Base-by-base conservation (phyloP, 1,140 invertebrate species). In the Drosophila pandora region DNA sequence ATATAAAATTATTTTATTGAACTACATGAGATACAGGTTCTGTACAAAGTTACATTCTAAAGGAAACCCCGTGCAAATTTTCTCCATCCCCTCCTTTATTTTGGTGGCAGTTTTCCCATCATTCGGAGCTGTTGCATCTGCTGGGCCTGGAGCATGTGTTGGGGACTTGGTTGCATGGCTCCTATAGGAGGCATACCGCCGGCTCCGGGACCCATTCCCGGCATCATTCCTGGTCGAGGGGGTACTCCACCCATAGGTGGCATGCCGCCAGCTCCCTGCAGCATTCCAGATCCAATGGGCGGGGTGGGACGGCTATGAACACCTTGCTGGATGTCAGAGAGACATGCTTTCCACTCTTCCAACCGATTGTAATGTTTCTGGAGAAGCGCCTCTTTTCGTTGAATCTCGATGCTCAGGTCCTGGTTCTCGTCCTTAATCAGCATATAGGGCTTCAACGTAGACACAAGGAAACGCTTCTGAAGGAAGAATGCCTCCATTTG, bases 401-500 rank as follows among this genome's bases (percentile, higher is more conserved):
- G 93, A 17, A 98, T 93, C 91, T 99, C 97, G 43, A 94, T 92
- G 79, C 95, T 95, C 12, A 98, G 92, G 85, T 98, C 97, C 63
- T 94, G 94, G 77, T 97, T 97, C 89, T 98, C 97, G 92, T 99
- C 97, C 92, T 97, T 97, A 1, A 98, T 94, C 61, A 98, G 94
- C 76, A 98, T 94, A 92, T 98, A 97, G 0, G 97, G 97, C 91
- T 98, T 98, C 53, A 98, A 93, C 0, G 96, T 96, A 2, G 97
- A 98, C 2, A 99, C 92, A 0, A 98, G 92, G 88, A 98, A 96
- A 85, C 97, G 93, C 92, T 98, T 98, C 91, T 98, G 97, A 1
- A 99, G 91, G 89, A 99, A 99, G 91, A 97, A 98, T 1, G 96
- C 96, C 92, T 99, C 97, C 95, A 98, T 97, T 92, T 98, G 96